These are phyloP conservation scores for Thryonomys swinderianus DNA, from an alignment of 2,113 vertebrate genomes.

Conservation along the genomic window DNA sequence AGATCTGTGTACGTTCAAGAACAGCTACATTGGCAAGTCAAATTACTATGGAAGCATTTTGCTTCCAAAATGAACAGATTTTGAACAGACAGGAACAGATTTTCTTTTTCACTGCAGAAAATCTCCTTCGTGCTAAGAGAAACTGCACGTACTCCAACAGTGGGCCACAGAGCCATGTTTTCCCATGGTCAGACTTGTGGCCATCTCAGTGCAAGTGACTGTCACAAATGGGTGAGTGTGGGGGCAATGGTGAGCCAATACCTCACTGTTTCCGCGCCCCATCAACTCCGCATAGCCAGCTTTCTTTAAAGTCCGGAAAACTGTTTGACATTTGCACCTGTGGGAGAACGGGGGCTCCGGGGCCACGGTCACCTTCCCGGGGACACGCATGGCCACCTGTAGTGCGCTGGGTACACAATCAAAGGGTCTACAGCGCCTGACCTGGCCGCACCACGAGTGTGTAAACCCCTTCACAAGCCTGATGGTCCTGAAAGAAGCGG, in stretches of 20 bases:
- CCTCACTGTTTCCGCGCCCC: neutral
- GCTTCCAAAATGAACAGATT: neutral
- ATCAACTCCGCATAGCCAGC: too few species aligned
- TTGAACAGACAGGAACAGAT: neutral
- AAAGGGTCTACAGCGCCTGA: neutral
- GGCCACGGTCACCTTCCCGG: neutral
- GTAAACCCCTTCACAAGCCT: neutral
- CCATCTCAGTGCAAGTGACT: neutral
- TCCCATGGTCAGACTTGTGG: too few species aligned
- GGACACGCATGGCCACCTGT: neutral
- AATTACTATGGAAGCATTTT: neutral
- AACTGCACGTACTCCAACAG: neutral
- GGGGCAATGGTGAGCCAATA: too few species aligned
- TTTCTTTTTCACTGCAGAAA: neutral
- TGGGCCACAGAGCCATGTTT: neutral
- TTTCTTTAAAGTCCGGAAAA: too few species aligned
- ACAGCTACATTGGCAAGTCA: neutral
- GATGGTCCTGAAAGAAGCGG: neutral
- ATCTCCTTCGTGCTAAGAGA: neutral
- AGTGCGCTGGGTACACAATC: neutral
- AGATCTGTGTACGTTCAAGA: neutral
- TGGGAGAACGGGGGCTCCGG: rapidly evolving
- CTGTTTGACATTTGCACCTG: rapidly evolving
- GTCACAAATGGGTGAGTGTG: neutral
- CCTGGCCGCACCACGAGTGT: neutral